Evolutionary conservation across 2,888 invertebrate genomes (phyloP), one percentile per base, ranked within the genome.

Genomic region (Electrophaes corylata): DNA sequence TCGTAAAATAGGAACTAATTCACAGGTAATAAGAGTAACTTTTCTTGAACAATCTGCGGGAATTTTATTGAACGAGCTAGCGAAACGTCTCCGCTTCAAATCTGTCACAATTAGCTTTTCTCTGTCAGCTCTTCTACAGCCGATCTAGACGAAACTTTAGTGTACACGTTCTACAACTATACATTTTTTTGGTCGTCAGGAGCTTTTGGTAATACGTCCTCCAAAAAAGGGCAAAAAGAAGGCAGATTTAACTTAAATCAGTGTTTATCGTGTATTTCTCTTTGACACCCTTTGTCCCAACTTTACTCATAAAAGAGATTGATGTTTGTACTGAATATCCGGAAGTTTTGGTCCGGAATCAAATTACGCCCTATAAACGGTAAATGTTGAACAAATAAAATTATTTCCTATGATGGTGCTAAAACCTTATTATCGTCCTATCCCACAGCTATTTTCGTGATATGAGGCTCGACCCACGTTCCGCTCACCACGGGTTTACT

Each of bases 401-500:
- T 55, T 47, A 55, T 20, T 47, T 54, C 37, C 50, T 45, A 43
- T 51, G 46, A 46, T 50, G 55, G 43, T 33, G 47, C 43, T 55
- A 44, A 55, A 55, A 60, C 60, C 60, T 55, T 40, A 56, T 56
- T 55, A 56, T 46, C 55, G 14, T 31, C 50, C 50, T 51, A 55
- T 60, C 47, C 14, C 47, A 31, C 45, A 41, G 55, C 39, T 60
- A 60, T 60, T 56, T 60, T 48, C 33, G 31, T 11, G 41, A 43
- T 53, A 53, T 45, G 50, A 45, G 20, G 54, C 60, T 64, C 68
- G 63, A 62, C 67, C 66, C 58, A 60, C 54, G 59, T 35, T 52
- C 41, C 57, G 26, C 40, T 39, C 47, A 44, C 49, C 52, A 35
- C 45, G 58, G 66, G 66, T 76, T 67, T 75, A 75, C 72, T 76